Conservation (phyloP, 2,888 invertebrate genomes). For the Dorcus hopei region DNA sequence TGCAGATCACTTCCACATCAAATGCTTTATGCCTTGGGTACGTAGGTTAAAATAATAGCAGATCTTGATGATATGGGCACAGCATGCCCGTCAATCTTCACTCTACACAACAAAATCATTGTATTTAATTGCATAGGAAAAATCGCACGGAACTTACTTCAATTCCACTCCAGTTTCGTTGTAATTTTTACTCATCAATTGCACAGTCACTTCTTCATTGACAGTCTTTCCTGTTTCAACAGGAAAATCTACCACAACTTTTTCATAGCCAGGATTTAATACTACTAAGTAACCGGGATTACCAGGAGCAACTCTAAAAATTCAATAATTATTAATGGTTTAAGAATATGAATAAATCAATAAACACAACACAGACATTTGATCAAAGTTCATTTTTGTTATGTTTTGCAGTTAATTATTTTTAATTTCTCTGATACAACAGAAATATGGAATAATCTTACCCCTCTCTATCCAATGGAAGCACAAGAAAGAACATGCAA, state of each 20-base stretch:
- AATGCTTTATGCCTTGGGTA: conserved; percentile 50
- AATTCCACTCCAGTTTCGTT: conserved; percentile 46
- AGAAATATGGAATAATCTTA: conserved; percentile 3
- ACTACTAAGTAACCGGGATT: conserved; percentile 74
- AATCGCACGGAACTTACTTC: conserved; percentile 41
- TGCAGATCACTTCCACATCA: no score
- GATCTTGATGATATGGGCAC: conserved; percentile 62
- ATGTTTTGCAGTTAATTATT: background rate
- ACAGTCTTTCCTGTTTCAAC: conserved; percentile 47
- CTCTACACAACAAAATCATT: conserved; percentile 45
- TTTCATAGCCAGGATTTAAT: conserved; percentile 60
- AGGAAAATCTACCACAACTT: conserved; percentile 57
- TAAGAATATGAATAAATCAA: background rate
- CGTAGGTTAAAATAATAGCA: conserved; percentile 67
- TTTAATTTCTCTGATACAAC: background rate
- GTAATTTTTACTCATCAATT: conserved; percentile 56
- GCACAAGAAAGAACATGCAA: background rate
- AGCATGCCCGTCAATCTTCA: conserved; percentile 55
- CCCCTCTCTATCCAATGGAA: background rate
- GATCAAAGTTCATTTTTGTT: background rate
- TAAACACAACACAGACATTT: no score
- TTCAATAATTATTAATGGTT: background rate
- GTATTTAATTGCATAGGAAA: conserved; percentile 6
- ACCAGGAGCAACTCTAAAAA: conserved; percentile 65
- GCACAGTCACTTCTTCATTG: conserved; percentile 61